Evolutionary conservation across 2,797 vertebrate species (phyloP).

Genomic region (Siniperca obscura): DNA sequence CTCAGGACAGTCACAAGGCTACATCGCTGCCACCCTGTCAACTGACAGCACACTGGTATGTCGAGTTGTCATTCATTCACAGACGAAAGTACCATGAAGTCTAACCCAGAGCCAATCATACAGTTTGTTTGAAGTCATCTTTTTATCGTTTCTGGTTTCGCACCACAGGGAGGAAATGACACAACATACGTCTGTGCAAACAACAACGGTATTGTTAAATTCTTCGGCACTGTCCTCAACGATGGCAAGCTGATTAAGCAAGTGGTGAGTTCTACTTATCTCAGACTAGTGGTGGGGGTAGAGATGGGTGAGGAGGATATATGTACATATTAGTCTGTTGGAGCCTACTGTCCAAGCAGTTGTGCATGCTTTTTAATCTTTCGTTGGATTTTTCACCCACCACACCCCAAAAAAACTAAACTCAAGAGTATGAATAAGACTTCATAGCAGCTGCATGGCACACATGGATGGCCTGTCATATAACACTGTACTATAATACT

Average conservation of each 20-base stretch:
- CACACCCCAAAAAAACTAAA: too few relatives aligned
- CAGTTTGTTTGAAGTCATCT: neutral
- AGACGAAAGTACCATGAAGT: neutral
- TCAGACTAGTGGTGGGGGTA: too few relatives aligned
- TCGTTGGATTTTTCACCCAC: neutral
- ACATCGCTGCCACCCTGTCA: constrained; percentile 31
- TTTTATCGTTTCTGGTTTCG: constrained; percentile 17
- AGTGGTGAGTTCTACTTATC: constrained; percentile 23
- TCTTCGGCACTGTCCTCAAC: neutral
- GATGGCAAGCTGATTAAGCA: accelerated
- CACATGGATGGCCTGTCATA: neutral
- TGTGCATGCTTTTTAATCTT: neutral
- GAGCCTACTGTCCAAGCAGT: too few relatives aligned
- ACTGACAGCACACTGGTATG: neutral
- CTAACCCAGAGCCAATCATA: neutral
- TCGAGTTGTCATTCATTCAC: neutral
- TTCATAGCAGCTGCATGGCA: too few relatives aligned
- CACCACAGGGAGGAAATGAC: constrained; percentile 35
- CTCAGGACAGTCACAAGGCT: constrained; percentile 52
- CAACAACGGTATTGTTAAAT: accelerated
- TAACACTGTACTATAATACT: neutral
- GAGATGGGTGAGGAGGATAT: neutral
- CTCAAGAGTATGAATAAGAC: neutral
- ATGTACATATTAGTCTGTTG: neutral
- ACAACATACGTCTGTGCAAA: constrained; percentile 66